Conservation (phyloP, 2,888 invertebrate genomes). For the Nebria salina region DNA sequence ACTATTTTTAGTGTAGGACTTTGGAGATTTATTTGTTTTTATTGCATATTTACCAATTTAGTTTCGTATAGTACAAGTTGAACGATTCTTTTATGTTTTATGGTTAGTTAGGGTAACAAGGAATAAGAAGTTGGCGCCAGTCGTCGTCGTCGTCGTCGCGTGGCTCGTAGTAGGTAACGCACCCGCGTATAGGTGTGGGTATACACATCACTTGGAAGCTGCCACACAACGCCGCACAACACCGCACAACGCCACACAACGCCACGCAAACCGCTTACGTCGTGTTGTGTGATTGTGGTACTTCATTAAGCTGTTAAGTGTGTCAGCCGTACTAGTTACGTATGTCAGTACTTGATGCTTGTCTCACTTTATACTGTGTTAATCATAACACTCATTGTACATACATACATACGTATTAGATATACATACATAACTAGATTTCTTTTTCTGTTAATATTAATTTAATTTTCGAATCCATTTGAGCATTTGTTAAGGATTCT, state of each 20-base stretch:
- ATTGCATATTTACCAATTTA: not conserved
- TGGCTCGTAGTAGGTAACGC: constrained; percentile 9
- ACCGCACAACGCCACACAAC: not conserved
- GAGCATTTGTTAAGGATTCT: too few relatives aligned
- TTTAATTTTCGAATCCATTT: too few relatives aligned
- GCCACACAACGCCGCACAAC: constrained; percentile 1
- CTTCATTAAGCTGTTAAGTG: constrained; percentile 17
- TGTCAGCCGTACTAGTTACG: not conserved
- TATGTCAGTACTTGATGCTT: not conserved
- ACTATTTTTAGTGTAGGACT: too few relatives aligned
- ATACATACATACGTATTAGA: too few relatives aligned
- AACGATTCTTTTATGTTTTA: not conserved
- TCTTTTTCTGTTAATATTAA: too few relatives aligned
- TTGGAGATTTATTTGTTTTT: not conserved
- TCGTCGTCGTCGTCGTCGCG: constrained; percentile 24
- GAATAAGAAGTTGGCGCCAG: constrained; percentile 8
- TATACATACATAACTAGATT: too few relatives aligned
- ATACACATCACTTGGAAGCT: constrained; percentile 9
- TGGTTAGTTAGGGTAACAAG: not conserved
- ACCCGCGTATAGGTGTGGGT: constrained; percentile 9
- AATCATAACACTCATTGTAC: not conserved
- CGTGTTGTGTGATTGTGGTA: constrained; percentile 32
- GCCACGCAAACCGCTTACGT: constrained; percentile 23
- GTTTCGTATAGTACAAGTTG: not conserved
- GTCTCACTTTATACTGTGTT: not conserved